phyloP scores from a whole-genome alignment of 2,113 vertebrate genomes.

The Odobenus rosmarus region DNA sequence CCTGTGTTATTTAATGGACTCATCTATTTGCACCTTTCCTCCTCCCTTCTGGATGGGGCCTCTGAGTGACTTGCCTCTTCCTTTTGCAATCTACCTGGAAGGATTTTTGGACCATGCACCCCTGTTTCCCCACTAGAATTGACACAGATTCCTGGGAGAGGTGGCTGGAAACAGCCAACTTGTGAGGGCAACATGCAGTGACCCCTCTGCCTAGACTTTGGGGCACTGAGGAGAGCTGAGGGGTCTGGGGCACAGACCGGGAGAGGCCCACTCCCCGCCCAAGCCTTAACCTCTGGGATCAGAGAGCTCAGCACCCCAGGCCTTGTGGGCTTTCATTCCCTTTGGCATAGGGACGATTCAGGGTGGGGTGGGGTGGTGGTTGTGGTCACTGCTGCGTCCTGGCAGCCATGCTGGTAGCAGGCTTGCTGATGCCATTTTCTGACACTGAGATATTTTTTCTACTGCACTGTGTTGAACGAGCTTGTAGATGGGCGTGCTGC shows the following conservation, averaged over 20 bases:
- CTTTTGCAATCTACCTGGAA: neutral
- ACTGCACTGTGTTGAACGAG: neutral
- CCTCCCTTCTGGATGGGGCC: neutral
- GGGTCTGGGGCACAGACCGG: neutral
- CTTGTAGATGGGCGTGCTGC: neutral
- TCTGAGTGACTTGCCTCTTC: neutral
- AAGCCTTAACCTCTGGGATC: neutral
- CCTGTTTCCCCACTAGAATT: neutral
- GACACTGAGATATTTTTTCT: neutral
- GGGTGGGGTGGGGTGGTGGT: accelerated
- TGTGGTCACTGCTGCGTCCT: too few relatives aligned
- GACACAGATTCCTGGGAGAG: neutral
- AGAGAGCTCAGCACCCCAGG: neutral
- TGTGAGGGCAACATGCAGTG: neutral
- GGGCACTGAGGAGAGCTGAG: accelerated
- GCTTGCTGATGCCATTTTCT: neutral
- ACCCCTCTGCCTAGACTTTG: neutral
- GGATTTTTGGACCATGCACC: neutral
- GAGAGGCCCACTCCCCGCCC: neutral
- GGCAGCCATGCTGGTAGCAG: neutral
- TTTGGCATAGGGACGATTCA: neutral
- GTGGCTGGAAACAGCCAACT: neutral
- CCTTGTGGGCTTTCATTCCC: neutral
- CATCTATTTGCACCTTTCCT: neutral
- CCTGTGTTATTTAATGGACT: neutral